Conservation (phyloP, 2,113 vertebrate genomes). For the Macquaria australasica region DNA sequence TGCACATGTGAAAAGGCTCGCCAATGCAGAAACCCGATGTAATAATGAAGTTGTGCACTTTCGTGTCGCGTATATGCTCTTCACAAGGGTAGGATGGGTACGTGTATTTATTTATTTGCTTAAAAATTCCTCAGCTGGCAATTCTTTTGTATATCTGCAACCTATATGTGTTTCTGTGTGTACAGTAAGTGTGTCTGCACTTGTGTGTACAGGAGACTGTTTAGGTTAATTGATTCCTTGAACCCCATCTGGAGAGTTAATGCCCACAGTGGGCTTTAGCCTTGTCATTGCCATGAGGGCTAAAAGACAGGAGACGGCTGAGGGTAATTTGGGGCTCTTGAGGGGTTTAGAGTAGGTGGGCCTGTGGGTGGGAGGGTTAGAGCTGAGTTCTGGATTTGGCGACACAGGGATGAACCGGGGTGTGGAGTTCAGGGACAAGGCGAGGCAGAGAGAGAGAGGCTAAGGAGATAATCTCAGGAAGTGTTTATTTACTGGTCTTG, state of each 20-base stretch:
- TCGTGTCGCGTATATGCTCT: background rate
- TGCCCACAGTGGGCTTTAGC: constrained; percentile 18
- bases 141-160: background rate
- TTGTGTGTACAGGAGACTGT: background rate
- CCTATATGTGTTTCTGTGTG: background rate
- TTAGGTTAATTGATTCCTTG: constrained; percentile 51
- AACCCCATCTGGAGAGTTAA: constrained; percentile 56
- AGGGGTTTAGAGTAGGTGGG: constrained; percentile 23
- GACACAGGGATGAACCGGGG: background rate
- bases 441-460: background rate
- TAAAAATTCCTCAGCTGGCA: background rate
- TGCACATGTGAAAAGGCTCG: background rate
- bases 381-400: constrained; percentile 21
- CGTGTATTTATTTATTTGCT: background rate
- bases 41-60: background rate
- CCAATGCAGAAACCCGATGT: background rate
- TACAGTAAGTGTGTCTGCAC: background rate
- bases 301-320: background rate
- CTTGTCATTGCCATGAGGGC: constrained; percentile 6
- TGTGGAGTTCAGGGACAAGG: background rate
- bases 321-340: constrained; percentile 27
- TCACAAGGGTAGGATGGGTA: background rate
- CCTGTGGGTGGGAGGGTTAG: constrained; percentile 3
- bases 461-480: constrained; percentile 27
- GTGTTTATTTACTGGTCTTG: constrained; percentile 55